Conservation (phyloP, 2,113 vertebrate genomes). For the Malaclemys terrapin region DNA sequence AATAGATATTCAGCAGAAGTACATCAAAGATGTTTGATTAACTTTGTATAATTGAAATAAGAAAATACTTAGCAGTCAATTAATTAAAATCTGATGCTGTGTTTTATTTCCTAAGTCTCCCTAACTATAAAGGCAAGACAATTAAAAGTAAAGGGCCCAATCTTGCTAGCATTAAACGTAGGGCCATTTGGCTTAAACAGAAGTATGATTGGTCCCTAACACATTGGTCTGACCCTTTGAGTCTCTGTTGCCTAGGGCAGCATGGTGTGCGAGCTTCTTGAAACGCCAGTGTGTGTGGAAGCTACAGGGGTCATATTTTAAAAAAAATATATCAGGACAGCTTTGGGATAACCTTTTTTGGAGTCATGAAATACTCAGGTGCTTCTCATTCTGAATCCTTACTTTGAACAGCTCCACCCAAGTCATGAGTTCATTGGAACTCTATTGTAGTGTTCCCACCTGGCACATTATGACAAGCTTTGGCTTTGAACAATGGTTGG, state of each 20-base stretch:
- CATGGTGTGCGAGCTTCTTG: not conserved
- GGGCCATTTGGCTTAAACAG: not conserved
- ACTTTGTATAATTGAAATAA: accelerated
- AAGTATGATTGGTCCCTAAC: not conserved
- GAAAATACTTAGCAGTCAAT: accelerated
- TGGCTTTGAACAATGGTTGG: not conserved
- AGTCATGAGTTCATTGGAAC: not conserved
- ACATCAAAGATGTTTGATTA: accelerated
- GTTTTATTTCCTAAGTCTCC: accelerated
- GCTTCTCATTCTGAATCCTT: not conserved
- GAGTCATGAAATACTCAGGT: not conserved
- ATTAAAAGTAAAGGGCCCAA: not conserved
- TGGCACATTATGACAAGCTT: not conserved
- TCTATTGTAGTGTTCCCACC: not conserved
- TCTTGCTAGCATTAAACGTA: not conserved
- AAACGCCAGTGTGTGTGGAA: not conserved
- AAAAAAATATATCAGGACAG: not conserved
- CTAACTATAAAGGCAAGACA: not conserved
- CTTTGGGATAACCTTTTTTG: not conserved
- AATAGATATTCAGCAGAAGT: accelerated
- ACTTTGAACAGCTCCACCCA: not conserved
- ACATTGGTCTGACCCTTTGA: not conserved
- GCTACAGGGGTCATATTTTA: not conserved
- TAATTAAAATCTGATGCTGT: accelerated
- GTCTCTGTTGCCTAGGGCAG: not conserved